Evolutionary conservation across 2,113 vertebrate genomes (phyloP).

Genomic region (Tachysurus vachellii): DNA sequence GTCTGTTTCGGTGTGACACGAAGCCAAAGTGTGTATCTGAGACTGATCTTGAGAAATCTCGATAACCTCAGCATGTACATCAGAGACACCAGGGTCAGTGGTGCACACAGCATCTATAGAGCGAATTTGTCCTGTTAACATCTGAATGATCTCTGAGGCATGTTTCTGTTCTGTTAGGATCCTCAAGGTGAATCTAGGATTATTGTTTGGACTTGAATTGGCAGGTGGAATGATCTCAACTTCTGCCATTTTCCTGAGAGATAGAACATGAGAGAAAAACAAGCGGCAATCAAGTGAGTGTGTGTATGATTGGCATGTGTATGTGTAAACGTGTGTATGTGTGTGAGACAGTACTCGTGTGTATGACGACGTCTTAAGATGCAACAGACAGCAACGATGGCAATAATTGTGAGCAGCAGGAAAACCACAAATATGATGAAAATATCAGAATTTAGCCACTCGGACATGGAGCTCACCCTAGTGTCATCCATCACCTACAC

Average conservation of each 20-base stretch:
- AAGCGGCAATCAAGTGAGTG: neutral
- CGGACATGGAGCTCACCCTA: conserved; percentile 25
- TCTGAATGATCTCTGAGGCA: conserved; percentile 46
- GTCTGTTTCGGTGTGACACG: too few relatives aligned
- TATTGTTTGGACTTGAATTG: neutral
- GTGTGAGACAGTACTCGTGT: conserved; percentile 19
- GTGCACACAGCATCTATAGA: neutral
- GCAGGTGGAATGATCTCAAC: conserved; percentile 43
- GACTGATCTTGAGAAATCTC: too few relatives aligned
- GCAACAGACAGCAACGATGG: conserved; percentile 41
- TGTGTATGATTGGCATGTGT: neutral
- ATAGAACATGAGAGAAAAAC: neutral
- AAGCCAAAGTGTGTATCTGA: too few relatives aligned
- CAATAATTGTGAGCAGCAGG: conserved; percentile 35
- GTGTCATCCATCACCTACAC: neutral
- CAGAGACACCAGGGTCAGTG: neutral
- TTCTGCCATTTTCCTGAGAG: conserved; percentile 45
- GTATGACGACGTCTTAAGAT: neutral
- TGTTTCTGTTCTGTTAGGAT: conserved; percentile 53
- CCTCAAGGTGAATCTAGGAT: conserved; percentile 45
- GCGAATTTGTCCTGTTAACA: neutral
- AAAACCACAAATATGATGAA: conserved; percentile 55
- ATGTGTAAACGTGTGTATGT: neutral
- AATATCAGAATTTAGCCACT: conserved; percentile 46
- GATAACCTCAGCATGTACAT: too few relatives aligned